Base-by-base conservation (phyloP, 2,113 vertebrate genomes). In the Meleagris gallopavo region DNA sequence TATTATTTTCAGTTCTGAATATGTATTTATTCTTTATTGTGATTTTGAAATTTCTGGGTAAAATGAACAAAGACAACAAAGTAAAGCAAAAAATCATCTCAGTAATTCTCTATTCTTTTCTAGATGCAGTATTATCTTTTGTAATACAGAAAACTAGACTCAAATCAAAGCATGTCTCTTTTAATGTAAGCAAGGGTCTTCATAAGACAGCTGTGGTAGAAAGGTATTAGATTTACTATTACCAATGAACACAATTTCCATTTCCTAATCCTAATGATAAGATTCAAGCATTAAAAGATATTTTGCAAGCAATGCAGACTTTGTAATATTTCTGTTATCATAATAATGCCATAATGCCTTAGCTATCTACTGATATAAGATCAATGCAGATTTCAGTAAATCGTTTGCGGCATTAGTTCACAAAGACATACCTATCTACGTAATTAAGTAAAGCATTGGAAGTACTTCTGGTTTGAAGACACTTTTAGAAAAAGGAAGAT, bases 1-100 rank as follows among this genome's bases (percentile, higher is more conserved):
- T 75, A 66, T 55, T 94, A 71, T 66, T 95, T 89, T 58, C 75
- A 70, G 27, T 73, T 89, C 40, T 85, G 48, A 79, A 54, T 85
- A 73, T 45, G 1, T 66, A 13, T 65, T 76, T 29, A 61, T 6
- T 52, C 54, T 87, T 76, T 73, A 70, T 50, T 80, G 29, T 46
- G 12, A 77, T 67, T 88, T 90, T 70, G 12, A 73, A 24, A 60
- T 80, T 88, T 83, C n/a, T 88, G 45, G 24, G 15, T 66, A 58
- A 88, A 79, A 58, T 73, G 1, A 65, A 84, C 55, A 10, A 61
- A 84, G 38, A 32, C 11, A 74, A 41, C 10, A 83, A 87, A 78
- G 5, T 7, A 88, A 83, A 67, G 29, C 19, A 92, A 86, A 84
- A 81, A 22, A 29, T 11, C 20, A 88, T 48, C 30, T 20, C 16